Evolutionary conservation across 2,888 invertebrate genomes (phyloP), one percentile per base, ranked within the genome.

Genomic region (Tetramorium bicarinatum): DNA sequence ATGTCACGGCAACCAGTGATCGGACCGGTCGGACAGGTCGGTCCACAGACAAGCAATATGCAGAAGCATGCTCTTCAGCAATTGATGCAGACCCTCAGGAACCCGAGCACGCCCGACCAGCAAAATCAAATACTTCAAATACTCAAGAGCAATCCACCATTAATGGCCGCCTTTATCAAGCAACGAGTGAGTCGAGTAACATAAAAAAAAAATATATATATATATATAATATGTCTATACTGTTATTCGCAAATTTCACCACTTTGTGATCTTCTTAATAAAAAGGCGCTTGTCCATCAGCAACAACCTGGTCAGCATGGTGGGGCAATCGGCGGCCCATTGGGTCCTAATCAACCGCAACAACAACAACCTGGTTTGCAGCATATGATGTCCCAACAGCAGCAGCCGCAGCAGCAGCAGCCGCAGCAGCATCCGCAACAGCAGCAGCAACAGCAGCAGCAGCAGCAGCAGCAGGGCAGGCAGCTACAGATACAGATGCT

Each of bases 101-200:
- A 98, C 91, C 99, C 99, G 76, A 97, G 97, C 91, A 97, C 98
- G 71, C 98, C 97, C 88, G 98, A 99, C 93, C 99, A 99, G 94
- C 99, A 99, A 93, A 97, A 97, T 93, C 97, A 98, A 95, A 97
- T 98, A 85, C 96, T 99, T 87, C 97, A 97, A 93, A 98, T 99
- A 93, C 96, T 99, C 87, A 99, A 99, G 95, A 97, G 98, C 88
- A 98, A 99, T 95, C 99, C 99, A 59, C 98, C 98, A 92, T 96
- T 99, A 67, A 99, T 99, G 98, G 98, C 99, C 81, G 98, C 99
- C 79, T 98, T 98, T 94, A 98, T 99, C 89, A 98, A 98, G 93
- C 98, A 98, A 95, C 96, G 98, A 94, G 90, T 91, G 86, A 75
- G 86, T 72, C 11, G 1, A 21, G 25, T 6, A 41, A 18, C 15